These are phyloP conservation scores for Erythrocebus patas DNA, from an alignment of 2,113 vertebrate species.

Conservation along the genomic window DNA sequence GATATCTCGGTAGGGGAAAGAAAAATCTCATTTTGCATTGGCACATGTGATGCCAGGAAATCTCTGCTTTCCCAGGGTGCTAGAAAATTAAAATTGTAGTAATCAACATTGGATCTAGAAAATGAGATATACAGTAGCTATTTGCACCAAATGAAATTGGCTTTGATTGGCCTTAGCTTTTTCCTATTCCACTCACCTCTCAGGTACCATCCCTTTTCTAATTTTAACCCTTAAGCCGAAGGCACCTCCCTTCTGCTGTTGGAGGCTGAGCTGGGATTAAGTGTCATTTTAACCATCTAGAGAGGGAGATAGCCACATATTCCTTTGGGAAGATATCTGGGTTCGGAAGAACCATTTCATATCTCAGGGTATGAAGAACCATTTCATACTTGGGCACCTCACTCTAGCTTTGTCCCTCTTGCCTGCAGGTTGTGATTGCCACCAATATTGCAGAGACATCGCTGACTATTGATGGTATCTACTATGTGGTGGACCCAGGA, in stretches of 20 bases:
- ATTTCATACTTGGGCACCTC: not conserved
- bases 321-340: not conserved
- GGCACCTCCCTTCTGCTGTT: not conserved
- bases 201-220: not conserved
- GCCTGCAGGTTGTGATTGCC: slow-evolving; percentile 93
- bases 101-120: slow-evolving; percentile 56
- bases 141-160: slow-evolving; percentile 50
- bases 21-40: slow-evolving; percentile 64
- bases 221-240: not conserved
- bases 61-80: slow-evolving; percentile 58
- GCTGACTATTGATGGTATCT: slow-evolving; percentile 97
- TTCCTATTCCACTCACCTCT: not conserved
- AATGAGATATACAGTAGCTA: slow-evolving; percentile 42
- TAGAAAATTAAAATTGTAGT: slow-evolving; percentile 68
- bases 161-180: slow-evolving; percentile 14
- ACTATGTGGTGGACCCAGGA: slow-evolving; percentile 97
- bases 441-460: slow-evolving; percentile 99
- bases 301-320: not conserved
- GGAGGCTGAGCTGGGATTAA: not conserved
- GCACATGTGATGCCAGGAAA: slow-evolving; percentile 55
- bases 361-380: not conserved
- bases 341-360: not conserved
- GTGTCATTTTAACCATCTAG: not conserved
- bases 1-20: slow-evolving; percentile 48
- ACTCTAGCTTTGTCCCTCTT: not conserved